Percentiles rank a stretch among this genome's conserved stretches.
These are phyloP conservation scores for Neosilurus hyrtlii DNA, from an alignment of 2,797 vertebrate species.

Conservation along the genomic window DNA sequence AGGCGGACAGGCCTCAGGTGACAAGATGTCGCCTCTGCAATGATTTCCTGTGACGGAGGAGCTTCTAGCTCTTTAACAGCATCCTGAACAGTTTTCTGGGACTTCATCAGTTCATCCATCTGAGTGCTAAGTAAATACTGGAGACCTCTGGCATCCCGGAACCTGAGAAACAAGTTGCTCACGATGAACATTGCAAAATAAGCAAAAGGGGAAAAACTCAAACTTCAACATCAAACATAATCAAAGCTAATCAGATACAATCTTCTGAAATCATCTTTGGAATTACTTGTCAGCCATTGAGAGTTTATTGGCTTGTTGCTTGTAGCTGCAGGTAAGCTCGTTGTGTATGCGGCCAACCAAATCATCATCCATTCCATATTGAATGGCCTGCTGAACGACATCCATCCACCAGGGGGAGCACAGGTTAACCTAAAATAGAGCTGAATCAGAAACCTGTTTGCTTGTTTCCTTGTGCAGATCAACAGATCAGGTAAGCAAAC, in stretches of 20 bases:
- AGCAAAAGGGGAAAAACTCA: neutral
- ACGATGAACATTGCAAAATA: neutral
- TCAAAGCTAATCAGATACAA: neutral
- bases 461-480: neutral
- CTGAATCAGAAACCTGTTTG: neutral
- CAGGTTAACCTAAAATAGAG: constrained; percentile 76
- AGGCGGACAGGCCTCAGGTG: constrained; percentile 90
- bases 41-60: constrained; percentile 85
- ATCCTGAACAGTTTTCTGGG: constrained; percentile 87
- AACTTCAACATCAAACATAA: neutral
- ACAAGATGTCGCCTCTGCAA: constrained; percentile 90
- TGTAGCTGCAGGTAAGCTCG: constrained; percentile 90
- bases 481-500: neutral
- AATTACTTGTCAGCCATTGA: constrained; percentile 96
- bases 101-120: constrained; percentile 87
- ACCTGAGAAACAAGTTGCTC: constrained; percentile 69
- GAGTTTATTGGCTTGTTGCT: constrained; percentile 84
- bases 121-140: constrained; percentile 89
- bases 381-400: constrained; percentile 81
- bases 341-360: constrained; percentile 90
- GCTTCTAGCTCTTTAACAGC: constrained; percentile 91
- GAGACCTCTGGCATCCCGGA: constrained; percentile 88
- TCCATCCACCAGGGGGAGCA: constrained; percentile 95
- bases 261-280: neutral
- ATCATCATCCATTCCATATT: constrained; percentile 82